Evolutionary conservation across 2,797 vertebrate species (phyloP), one percentile per base, ranked within the genome.

Genomic region (Fistularia commersonii): DNA sequence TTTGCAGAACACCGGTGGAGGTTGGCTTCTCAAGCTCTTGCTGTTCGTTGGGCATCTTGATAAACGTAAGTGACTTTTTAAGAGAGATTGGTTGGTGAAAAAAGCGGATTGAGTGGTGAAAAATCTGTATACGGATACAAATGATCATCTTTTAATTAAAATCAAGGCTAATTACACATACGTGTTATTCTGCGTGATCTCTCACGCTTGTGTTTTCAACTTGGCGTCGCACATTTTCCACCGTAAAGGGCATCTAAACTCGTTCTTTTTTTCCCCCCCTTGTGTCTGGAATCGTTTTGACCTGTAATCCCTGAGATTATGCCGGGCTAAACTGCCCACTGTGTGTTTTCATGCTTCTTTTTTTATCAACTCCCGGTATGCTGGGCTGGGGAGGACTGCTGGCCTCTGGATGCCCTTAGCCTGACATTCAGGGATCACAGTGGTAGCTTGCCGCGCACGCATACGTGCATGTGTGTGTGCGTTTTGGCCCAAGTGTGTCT

Each of bases 371-470:
- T 82, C 70, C 71, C 48, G 69, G 79, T 79, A 77, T 57, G 72
- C 72, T 47, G 39, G 70, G 69, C 80, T 60, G 72, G 76, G 23
- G 75, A 80, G 69, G 76, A 83, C 71, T 44, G 66, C 71, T 69
- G 78, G 80, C 77, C 80, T 74, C 77, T 72, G 68, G 70, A 74
- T 75, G 83, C 79, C 85, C 85, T 86, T 76, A 76, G 62, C 57
- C 77, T 83, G 84, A 86, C 85, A 81, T 85, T 88, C 83, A 81
- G 73, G 69, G 77, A 82, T 85, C 83, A 82, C 68, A 78, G 71
- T 54, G 77, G 78, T 66, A 66, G 65, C 76, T 81, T 8, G 71
- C 78, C 74, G 78, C 54, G 71, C 36, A 13, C 40, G 46, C 12
- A 66, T 43, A 10, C 3, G 42, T 32, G 23, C 12, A 45, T 49